phyloP scores from a whole-genome alignment of 2,113 vertebrate genomes.

The Erythrolamprus reginae region DNA sequence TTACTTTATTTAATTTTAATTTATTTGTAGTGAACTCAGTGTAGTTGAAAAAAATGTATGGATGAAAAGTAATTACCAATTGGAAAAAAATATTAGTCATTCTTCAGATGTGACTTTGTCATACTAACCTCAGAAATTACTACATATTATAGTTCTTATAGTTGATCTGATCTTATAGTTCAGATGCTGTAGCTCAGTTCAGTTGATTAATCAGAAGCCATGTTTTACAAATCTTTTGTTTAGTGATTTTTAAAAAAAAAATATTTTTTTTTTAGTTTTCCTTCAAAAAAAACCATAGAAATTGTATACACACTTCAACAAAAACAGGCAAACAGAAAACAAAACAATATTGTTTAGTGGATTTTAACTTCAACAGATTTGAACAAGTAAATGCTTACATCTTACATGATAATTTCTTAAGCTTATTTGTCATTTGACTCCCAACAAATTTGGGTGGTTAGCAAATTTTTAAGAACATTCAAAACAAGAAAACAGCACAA shows the following conservation, averaged over 20 bases:
- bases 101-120: neutral
- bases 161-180: too few relatives aligned
- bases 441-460: neutral
- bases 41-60: neutral
- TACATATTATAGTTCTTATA: too few relatives aligned
- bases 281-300: too few relatives aligned
- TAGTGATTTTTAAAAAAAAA: too few relatives aligned
- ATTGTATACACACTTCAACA: too few relatives aligned
- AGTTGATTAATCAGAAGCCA: neutral
- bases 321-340: too few relatives aligned
- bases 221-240: slow-evolving; percentile 1
- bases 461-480: neutral
- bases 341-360: fast-evolving
- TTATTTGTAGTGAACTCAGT: neutral
- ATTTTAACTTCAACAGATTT: slow-evolving; percentile 8
- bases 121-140: neutral
- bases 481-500: neutral
- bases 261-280: too few relatives aligned
- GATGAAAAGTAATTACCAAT: neutral
- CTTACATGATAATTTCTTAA: neutral
- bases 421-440: neutral
- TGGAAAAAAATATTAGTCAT: neutral
- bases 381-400: neutral
- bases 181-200: neutral
- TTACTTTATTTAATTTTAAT: neutral